phyloP scores from a whole-genome alignment of 2,113 vertebrate species.

The Cinclus mexicanus region DNA sequence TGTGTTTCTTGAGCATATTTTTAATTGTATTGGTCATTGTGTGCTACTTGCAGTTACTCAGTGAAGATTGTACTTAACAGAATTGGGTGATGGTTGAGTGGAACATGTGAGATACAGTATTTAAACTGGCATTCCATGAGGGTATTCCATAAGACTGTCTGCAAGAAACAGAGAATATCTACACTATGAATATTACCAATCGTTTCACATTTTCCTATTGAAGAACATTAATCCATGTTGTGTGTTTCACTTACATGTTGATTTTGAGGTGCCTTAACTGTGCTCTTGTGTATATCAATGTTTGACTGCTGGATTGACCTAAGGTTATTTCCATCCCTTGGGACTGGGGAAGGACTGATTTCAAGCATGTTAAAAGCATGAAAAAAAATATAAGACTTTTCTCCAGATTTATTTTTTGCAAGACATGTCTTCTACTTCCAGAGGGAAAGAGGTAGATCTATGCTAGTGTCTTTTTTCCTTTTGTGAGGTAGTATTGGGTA shows the following conservation, averaged over 20 bases:
- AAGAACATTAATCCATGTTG: not conserved
- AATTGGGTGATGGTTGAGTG: not conserved
- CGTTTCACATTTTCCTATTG: not conserved
- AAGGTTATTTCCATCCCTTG: not conserved
- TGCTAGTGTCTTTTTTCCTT: not conserved
- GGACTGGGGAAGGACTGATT: not conserved
- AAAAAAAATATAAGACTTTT: not conserved
- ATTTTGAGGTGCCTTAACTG: not conserved
- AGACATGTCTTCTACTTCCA: not conserved
- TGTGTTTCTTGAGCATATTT: not conserved
- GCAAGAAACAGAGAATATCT: not conserved
- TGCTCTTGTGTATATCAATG: not conserved
- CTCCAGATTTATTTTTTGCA: not conserved
- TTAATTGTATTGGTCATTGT: not conserved
- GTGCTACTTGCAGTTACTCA: not conserved
- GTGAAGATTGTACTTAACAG: not conserved
- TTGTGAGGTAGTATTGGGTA: not conserved
- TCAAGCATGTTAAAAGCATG: not conserved
- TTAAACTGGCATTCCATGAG: not conserved
- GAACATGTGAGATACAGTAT: not conserved
- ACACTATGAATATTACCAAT: accelerated
- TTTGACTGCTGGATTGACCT: not conserved
- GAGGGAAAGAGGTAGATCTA: not conserved
- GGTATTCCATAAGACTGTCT: not conserved
- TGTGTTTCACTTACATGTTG: not conserved